phyloP scores from a whole-genome alignment of 1,140 invertebrate species.

The Zophobas morio region DNA sequence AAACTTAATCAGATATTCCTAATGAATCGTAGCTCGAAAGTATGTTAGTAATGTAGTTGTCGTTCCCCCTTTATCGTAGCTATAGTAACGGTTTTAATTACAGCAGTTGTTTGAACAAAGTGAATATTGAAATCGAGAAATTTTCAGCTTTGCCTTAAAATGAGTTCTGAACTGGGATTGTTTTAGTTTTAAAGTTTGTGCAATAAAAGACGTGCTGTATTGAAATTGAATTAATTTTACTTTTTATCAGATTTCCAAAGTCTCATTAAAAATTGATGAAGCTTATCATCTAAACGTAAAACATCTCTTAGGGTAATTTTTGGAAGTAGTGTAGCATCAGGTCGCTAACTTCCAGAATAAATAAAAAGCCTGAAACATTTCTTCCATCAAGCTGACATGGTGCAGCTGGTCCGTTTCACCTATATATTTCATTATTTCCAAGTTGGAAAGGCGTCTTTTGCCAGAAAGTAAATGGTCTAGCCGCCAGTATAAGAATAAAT shows the following conservation, averaged over 20 bases:
- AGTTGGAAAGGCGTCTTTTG: too few relatives aligned
- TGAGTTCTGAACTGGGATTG: conserved; percentile 46
- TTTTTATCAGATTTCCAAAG: conserved; percentile 8
- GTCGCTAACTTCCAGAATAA: too few relatives aligned
- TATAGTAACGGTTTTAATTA: conserved; percentile 37
- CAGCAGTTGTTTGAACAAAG: conserved; percentile 37
- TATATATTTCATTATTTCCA: too few relatives aligned
- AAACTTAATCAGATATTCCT: too few relatives aligned
- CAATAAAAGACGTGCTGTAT: conserved; percentile 35
- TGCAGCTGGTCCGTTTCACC: too few relatives aligned
- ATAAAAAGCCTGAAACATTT: too few relatives aligned
- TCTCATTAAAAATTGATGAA: conserved; percentile 26
- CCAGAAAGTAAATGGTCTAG: too few relatives aligned
- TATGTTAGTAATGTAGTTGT: too few relatives aligned
- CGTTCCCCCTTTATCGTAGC: conserved; percentile 34
- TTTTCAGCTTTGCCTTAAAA: conserved; percentile 36
- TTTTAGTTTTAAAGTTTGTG: conserved; percentile 46
- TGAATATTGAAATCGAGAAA: conserved; percentile 47
- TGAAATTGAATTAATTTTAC: conserved; percentile 40
- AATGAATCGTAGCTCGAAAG: too few relatives aligned
- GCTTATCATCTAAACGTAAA: conserved; percentile 11
- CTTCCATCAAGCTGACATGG: too few relatives aligned
- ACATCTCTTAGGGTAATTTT: neutral
- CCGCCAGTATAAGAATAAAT: too few relatives aligned
- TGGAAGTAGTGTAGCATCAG: too few relatives aligned